Conservation (phyloP, 1,140 invertebrate genomes). For the Trichoplusia ni region DNA sequence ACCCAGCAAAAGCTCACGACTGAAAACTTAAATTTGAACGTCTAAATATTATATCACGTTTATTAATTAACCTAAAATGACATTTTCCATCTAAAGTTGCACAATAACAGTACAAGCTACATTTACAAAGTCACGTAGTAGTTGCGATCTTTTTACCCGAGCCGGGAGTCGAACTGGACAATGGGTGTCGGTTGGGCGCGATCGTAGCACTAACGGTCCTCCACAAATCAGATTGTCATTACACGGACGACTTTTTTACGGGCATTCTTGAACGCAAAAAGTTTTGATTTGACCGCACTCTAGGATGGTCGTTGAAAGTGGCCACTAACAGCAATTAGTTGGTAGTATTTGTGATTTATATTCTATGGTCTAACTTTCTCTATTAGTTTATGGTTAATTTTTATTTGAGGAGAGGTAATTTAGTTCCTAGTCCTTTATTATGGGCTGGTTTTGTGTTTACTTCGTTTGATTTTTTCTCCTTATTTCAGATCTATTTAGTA, state of each 20-base stretch:
- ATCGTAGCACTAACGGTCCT: constrained; percentile 50
- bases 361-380: too few species aligned
- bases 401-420: too few species aligned
- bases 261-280: constrained; percentile 51
- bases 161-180: constrained; percentile 57
- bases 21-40: not conserved
- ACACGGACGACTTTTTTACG: constrained; percentile 53
- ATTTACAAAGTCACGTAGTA: constrained; percentile 53
- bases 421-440: too few species aligned
- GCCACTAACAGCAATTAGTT: not conserved
- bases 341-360: not conserved
- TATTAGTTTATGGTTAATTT: too few species aligned
- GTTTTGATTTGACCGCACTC: constrained; percentile 41
- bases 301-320: constrained; percentile 29
- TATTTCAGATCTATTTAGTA: too few species aligned
- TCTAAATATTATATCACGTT: constrained; percentile 3
- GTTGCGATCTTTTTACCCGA: constrained; percentile 48
- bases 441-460: too few species aligned
- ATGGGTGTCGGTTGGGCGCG: constrained; percentile 41
- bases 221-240: constrained; percentile 60
- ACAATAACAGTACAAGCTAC: constrained; percentile 17
- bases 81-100: constrained; percentile 14
- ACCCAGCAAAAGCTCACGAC: not conserved
- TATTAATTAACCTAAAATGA: constrained; percentile 25
- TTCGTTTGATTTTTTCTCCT: too few species aligned